A percentile compares a stretch with the other conserved stretches of the same genome.
Evolutionary conservation across 2,888 invertebrate genomes (phyloP).

Genomic region (Drosophila lacicola): DNA sequence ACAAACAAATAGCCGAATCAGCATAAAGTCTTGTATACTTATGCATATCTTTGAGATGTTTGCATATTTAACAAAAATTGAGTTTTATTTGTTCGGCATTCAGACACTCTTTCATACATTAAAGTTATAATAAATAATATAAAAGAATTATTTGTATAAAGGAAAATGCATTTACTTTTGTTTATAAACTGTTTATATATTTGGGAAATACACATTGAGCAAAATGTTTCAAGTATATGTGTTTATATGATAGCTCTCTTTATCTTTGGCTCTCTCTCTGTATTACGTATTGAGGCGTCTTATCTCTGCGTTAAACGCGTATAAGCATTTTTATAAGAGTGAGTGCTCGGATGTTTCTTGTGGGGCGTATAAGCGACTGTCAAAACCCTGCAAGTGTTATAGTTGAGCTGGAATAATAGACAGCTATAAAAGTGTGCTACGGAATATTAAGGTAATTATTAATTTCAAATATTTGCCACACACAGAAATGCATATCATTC

Average conservation of each 20-base stretch:
- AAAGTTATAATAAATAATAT: neutral
- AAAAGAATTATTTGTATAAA: neutral
- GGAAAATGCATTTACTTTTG: neutral
- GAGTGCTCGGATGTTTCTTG: neutral
- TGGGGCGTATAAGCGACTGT: neutral
- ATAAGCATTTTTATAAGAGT: slow-evolving; percentile 6
- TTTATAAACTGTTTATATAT: neutral
- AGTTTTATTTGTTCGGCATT: neutral
- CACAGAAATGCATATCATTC: slow-evolving; percentile 7
- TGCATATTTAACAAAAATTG: neutral
- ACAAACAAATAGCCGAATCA: neutral
- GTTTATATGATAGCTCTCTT: neutral
- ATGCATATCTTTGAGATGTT: neutral
- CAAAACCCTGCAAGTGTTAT: neutral
- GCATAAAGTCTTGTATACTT: neutral
- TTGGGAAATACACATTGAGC: neutral
- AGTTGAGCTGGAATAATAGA: neutral
- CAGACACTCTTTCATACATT: neutral
- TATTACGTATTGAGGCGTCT: neutral
- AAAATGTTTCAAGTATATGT: slow-evolving; percentile 1
- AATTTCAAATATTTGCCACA: neutral
- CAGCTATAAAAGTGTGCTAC: neutral
- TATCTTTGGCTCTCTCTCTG: slow-evolving; percentile 2
- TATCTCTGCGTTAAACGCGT: neutral
- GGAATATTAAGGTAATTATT: neutral